Percentiles rank a stretch among this genome's conserved stretches.
These are phyloP conservation scores for Erebia ligea DNA, from an alignment of 2,888 invertebrate genomes.

Conservation along the genomic window DNA sequence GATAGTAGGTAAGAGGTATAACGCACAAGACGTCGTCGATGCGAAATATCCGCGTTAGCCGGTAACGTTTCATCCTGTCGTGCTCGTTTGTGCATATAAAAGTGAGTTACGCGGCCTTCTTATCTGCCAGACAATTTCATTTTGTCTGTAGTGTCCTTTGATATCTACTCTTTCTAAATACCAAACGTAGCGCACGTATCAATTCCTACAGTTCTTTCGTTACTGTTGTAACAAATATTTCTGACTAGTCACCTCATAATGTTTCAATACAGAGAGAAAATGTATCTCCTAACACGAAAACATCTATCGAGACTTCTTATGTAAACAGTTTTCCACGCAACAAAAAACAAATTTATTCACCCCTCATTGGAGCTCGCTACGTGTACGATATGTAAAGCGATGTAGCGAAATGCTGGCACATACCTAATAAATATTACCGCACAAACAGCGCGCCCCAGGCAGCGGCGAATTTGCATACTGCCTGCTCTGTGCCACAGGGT, in stretches of 20 bases:
- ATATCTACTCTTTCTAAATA: too few species aligned
- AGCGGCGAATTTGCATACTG: conserved; percentile 64
- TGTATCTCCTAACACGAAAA: conserved; percentile 15
- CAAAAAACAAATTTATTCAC: conserved; percentile 48
- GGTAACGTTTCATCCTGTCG: too few species aligned
- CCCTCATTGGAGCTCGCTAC: conserved; percentile 41
- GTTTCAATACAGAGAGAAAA: conserved; percentile 15
- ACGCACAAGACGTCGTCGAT: too few species aligned
- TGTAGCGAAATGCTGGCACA: conserved; percentile 44
- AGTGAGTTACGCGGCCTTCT: too few species aligned
- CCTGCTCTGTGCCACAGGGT: conserved; percentile 48
- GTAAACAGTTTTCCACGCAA: conserved; percentile 36
- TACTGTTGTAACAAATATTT: not conserved
- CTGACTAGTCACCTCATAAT: not conserved
- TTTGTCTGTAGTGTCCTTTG: too few species aligned
- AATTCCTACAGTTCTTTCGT: too few species aligned
- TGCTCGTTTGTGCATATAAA: too few species aligned
- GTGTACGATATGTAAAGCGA: conserved; percentile 52
- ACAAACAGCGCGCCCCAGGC: conserved; percentile 60
- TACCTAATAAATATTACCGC: conserved; percentile 64
- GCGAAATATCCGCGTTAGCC: too few species aligned
- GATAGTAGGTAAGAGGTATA: too few species aligned
- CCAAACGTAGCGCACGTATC: too few species aligned
- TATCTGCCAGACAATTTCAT: too few species aligned
- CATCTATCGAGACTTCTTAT: conserved; percentile 28